phyloP scores from a whole-genome alignment of 2,888 invertebrate species.

The Piscicola geometra region DNA sequence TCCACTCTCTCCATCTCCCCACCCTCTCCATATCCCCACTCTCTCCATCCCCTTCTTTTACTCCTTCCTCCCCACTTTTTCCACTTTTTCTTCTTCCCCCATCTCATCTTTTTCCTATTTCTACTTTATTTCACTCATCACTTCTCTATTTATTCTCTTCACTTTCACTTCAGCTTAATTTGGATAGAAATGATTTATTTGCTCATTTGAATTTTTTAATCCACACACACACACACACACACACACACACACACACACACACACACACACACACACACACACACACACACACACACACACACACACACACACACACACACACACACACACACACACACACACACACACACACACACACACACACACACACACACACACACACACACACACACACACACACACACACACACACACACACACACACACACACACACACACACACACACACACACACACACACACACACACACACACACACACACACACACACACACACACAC shows the following conservation, averaged over 20 bases:
- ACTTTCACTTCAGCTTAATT: too few species aligned
- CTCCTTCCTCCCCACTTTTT: not conserved
- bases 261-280: slow-evolving; percentile 3
- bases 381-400: slow-evolving; percentile 1
- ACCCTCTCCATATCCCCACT: slow-evolving; percentile 13
- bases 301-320: not conserved
- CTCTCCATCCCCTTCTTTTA: not conserved
- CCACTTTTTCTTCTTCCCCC: not conserved
- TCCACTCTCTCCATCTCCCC: slow-evolving; percentile 6
- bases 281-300: not conserved
- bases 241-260: slow-evolving; percentile 20
- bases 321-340: not conserved
- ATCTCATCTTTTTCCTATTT: not conserved
- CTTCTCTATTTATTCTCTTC: too few species aligned
- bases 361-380: not conserved
- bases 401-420: not conserved
- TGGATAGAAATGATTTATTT: too few species aligned
- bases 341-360: not conserved
- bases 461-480: slow-evolving; percentile 1
- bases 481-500: not conserved
- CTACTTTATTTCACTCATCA: not conserved
- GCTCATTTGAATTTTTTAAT: too few species aligned
- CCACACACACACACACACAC: not conserved
- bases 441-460: not conserved
- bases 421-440: not conserved